phyloP scores from a whole-genome alignment of 2,113 vertebrate genomes.

The Oncorhynchus tshawytscha region DNA sequence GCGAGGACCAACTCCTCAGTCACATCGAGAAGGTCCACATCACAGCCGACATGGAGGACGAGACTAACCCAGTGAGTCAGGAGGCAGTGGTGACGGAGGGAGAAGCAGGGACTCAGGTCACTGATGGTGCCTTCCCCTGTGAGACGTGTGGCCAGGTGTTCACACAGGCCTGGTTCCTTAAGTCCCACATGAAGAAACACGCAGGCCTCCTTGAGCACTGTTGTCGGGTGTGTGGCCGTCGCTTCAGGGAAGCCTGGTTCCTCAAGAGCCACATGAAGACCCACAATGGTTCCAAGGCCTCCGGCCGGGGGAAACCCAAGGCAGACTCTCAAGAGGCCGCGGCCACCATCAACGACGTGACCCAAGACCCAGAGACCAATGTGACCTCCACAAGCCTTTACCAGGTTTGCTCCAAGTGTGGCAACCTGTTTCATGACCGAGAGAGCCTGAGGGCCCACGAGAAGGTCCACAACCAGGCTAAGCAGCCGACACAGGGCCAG shows the following conservation, averaged over 20 bases:
- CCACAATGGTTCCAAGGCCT: slow-evolving; percentile 78
- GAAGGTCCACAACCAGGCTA: slow-evolving; percentile 74
- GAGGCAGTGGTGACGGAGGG: slow-evolving; percentile 70
- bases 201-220: slow-evolving; percentile 87
- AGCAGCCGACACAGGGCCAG: slow-evolving; percentile 46
- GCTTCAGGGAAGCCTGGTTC: slow-evolving; percentile 95
- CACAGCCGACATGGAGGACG: slow-evolving; percentile 78
- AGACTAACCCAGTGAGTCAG: slow-evolving; percentile 56
- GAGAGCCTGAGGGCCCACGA: slow-evolving; percentile 87
- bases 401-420: slow-evolving; percentile 91
- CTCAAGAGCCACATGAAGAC: slow-evolving; percentile 98
- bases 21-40: slow-evolving; percentile 91
- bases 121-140: slow-evolving; percentile 83
- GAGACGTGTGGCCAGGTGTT: slow-evolving; percentile 92
- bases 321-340: slow-evolving; percentile 75
- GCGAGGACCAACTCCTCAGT: slow-evolving; percentile 87
- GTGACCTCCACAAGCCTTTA: slow-evolving; percentile 72
- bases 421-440: slow-evolving; percentile 88
- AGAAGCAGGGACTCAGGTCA: slow-evolving; percentile 63
- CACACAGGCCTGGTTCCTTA: slow-evolving; percentile 91
- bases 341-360: slow-evolving; percentile 89
- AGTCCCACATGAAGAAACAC: slow-evolving; percentile 96
- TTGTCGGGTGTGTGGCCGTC: slow-evolving; percentile 89
- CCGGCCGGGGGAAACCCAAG: slow-evolving; percentile 77
- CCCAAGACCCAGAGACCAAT: slow-evolving; percentile 78